Evolutionary conservation across 2,113 vertebrate species (phyloP).

Genomic region (Odontophorus gujanensis): DNA sequence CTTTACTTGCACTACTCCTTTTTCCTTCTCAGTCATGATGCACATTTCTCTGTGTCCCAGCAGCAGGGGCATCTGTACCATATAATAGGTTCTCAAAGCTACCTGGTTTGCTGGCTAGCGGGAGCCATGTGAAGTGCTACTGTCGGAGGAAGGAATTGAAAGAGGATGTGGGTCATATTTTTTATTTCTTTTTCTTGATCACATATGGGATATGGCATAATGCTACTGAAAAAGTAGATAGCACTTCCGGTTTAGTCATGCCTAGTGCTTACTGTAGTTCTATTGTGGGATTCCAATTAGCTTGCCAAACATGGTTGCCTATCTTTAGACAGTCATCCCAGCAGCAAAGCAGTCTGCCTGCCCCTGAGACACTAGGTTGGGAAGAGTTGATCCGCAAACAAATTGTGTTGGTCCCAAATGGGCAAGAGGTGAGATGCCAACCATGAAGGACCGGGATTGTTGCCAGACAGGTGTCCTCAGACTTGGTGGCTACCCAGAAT

Average conservation of each 20-base stretch:
- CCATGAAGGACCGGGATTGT: rapidly evolving
- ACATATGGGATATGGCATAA: background rate
- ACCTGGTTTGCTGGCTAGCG: background rate
- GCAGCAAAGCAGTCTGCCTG: background rate
- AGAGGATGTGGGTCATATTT: conserved; percentile 10
- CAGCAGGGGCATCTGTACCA: background rate
- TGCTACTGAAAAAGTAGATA: background rate
- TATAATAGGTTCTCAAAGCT: background rate
- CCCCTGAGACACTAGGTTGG: background rate
- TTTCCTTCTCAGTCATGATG: background rate
- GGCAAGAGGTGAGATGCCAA: background rate
- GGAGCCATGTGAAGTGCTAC: background rate
- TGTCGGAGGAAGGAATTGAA: background rate
- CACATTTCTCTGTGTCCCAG: rapidly evolving
- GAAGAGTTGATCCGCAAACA: background rate
- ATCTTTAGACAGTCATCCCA: background rate
- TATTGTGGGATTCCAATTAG: conserved; percentile 21
- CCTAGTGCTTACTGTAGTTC: conserved; percentile 22
- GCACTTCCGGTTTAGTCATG: conserved; percentile 10
- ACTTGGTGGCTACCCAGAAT: background rate
- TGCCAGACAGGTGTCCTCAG: conserved; percentile 1
- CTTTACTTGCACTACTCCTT: background rate
- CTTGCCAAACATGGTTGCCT: background rate
- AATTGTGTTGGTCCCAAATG: rapidly evolving
- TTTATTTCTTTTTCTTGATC: background rate